These are phyloP conservation scores for Thysanoteuthis rhombus DNA, from an alignment of 2,888 invertebrate genomes.

Conservation along the genomic window DNA sequence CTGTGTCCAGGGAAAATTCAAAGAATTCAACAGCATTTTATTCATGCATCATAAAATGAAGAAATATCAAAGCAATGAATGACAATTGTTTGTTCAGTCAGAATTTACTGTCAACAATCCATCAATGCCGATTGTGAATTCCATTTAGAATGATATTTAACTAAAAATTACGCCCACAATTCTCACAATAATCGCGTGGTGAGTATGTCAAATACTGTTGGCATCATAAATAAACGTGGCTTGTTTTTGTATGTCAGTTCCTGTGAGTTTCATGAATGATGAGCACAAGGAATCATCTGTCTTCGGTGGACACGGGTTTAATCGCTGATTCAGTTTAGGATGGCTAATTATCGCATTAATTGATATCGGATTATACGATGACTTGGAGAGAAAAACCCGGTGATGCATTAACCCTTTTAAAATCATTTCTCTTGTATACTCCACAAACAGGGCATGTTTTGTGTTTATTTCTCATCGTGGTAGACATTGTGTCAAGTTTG, in stretches of 20 bases:
- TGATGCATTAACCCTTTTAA: background rate
- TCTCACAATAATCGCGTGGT: background rate
- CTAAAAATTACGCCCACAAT: background rate
- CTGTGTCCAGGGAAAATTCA: background rate
- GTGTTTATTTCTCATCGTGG: background rate
- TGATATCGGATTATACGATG: background rate
- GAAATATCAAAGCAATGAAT: background rate
- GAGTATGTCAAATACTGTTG: background rate
- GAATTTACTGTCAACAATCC: background rate
- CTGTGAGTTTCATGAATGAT: background rate
- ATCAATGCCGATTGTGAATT: background rate
- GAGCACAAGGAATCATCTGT: background rate
- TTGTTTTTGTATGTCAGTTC: background rate
- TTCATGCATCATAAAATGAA: background rate
- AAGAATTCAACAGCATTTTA: background rate
- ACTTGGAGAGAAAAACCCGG: background rate
- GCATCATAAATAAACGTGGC: background rate
- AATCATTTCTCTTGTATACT: background rate
- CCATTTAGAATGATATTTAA: background rate
- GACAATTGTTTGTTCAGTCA: background rate
- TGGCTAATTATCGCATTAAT: background rate
- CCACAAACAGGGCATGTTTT: background rate
- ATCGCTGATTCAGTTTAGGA: background rate
- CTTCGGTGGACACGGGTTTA: background rate
- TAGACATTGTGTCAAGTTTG: constrained; percentile 12